Conservation (phyloP, 2,797 vertebrate genomes). For the Rhinoraja longicauda region DNA sequence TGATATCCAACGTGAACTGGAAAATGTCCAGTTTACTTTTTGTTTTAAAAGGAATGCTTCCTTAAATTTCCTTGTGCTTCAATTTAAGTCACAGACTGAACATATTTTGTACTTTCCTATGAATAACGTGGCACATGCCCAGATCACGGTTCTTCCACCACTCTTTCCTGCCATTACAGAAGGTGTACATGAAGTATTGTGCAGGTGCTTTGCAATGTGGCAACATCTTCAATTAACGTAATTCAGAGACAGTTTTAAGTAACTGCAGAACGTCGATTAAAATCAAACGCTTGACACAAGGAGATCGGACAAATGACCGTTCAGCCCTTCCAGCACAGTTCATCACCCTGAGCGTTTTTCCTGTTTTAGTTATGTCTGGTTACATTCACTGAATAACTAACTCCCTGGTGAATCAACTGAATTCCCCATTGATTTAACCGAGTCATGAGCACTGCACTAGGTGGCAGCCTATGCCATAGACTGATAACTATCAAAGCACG, state of each 20-base stretch:
- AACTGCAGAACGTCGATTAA: constrained; percentile 8
- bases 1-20: not conserved
- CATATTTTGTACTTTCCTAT: not conserved
- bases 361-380: not conserved
- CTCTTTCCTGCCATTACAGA: not conserved
- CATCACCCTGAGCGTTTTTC: not conserved
- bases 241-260: not conserved
- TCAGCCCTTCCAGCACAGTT: not conserved
- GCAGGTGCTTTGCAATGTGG: not conserved
- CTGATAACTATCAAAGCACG: not conserved
- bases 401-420: not conserved
- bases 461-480: constrained; percentile 21
- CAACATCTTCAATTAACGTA: not conserved
- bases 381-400: not conserved
- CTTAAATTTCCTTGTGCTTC: not conserved
- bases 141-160: not conserved
- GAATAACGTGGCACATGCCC: not conserved
- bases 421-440: not conserved
- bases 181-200: not conserved
- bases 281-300: not conserved
- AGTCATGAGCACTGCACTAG: not conserved
- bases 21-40: not conserved
- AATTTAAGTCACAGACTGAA: not conserved
- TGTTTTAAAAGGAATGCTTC: not conserved
- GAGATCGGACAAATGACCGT: not conserved